Percentiles rank a stretch among this genome's conserved stretches.
Evolutionary conservation across 1,140 invertebrate species (phyloP).

Genomic region (Choristoneura fumiferana): DNA sequence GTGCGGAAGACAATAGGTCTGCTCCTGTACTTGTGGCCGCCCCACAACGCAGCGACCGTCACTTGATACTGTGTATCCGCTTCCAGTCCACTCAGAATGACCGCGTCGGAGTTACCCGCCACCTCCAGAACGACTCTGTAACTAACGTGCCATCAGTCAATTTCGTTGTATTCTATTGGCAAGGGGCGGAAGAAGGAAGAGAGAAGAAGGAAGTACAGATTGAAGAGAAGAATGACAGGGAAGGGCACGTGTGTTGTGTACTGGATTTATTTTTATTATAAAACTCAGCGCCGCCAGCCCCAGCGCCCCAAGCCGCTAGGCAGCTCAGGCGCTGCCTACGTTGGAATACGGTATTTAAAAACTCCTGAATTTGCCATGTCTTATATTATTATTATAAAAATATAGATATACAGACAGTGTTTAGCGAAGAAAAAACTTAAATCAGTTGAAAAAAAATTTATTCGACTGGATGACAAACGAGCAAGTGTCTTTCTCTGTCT

Average conservation of each 20-base stretch:
- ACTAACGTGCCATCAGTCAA: constrained; percentile 83
- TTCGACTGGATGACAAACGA: too few relatives aligned
- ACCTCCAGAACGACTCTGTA: constrained; percentile 93
- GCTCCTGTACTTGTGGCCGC: constrained; percentile 88
- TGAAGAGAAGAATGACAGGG: constrained; percentile 19
- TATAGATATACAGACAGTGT: too few relatives aligned
- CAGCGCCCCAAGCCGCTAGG: too few relatives aligned
- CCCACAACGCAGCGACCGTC: constrained; percentile 88
- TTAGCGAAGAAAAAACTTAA: too few relatives aligned
- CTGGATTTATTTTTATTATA: too few relatives aligned
- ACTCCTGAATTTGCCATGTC: too few relatives aligned
- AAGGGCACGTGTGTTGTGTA: background rate
- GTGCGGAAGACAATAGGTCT: constrained; percentile 92
- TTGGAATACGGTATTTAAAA: too few relatives aligned
- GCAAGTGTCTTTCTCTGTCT: too few relatives aligned
- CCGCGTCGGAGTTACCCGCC: constrained; percentile 90
- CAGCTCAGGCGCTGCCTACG: too few relatives aligned
- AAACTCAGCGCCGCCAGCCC: too few relatives aligned
- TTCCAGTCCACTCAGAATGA: constrained; percentile 87
- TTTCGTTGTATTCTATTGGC: constrained; percentile 59
- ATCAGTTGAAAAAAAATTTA: too few relatives aligned
- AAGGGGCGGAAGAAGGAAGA: constrained; percentile 34
- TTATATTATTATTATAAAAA: too few relatives aligned
- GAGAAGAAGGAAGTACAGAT: constrained; percentile 45
- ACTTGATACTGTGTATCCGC: constrained; percentile 93